phyloP scores from a whole-genome alignment of 2,113 vertebrate species.

The Crotophaga sulcirostris region DNA sequence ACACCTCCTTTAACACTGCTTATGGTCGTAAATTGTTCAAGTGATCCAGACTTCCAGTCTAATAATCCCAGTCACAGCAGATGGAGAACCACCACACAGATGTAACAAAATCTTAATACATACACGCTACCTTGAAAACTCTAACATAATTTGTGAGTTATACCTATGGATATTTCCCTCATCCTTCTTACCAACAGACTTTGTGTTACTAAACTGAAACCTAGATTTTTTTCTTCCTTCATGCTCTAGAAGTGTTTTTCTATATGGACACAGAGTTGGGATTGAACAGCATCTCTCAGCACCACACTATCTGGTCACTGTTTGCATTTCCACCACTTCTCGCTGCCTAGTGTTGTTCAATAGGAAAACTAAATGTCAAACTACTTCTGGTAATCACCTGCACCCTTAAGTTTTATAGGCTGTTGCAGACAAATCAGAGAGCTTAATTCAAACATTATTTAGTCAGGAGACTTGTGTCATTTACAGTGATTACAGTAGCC shows the following conservation, averaged over 20 bases:
- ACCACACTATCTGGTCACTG: neutral
- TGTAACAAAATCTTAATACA: neutral
- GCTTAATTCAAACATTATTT: neutral
- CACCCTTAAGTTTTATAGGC: neutral
- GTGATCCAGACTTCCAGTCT: neutral
- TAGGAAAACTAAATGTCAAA: neutral
- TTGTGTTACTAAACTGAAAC: neutral
- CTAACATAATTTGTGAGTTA: neutral
- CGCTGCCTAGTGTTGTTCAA: neutral
- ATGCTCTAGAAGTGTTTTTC: accelerated
- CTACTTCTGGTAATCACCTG: neutral
- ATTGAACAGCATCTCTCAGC: neutral
- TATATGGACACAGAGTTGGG: neutral
- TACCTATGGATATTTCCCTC: neutral
- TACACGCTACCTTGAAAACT: neutral
- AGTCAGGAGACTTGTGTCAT: neutral
- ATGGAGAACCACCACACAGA: neutral
- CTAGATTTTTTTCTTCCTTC: neutral
- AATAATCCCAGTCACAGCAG: neutral
- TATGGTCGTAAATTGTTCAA: neutral
- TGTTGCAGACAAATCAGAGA: neutral
- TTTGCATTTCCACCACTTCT: neutral
- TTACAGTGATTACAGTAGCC: neutral
- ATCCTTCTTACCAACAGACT: neutral
- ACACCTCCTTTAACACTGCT: neutral